Conservation (phyloP, 2,888 invertebrate species). For the Macrophya annulata region DNA sequence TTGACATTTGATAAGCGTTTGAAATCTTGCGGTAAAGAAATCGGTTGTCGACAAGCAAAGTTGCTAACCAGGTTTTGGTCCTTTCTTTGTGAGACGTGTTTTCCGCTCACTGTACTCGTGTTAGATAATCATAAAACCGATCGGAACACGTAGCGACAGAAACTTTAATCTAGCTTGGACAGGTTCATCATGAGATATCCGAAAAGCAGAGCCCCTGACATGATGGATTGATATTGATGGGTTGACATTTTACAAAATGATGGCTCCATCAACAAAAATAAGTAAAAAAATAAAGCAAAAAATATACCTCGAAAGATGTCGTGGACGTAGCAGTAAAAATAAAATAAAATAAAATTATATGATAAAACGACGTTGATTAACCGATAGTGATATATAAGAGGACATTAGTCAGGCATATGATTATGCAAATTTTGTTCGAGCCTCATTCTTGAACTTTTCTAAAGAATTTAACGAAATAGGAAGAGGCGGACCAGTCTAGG, state of each 20-base stretch:
- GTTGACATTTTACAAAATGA: slow-evolving; percentile 40
- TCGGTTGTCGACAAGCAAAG: slow-evolving; percentile 10
- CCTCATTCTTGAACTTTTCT: slow-evolving; percentile 8
- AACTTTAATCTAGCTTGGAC: slow-evolving; percentile 27
- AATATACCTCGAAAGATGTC: not conserved
- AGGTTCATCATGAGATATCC: slow-evolving; percentile 29
- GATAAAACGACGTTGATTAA: slow-evolving; percentile 22
- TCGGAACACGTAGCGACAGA: slow-evolving; percentile 14
- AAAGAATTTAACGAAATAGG: not conserved
- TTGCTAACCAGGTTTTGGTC: slow-evolving; percentile 20
- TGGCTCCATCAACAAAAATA: slow-evolving; percentile 9
- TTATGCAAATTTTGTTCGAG: slow-evolving; percentile 16
- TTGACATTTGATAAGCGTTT: slow-evolving; percentile 18
- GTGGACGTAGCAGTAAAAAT: not conserved
- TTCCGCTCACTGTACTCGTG: slow-evolving; percentile 24
- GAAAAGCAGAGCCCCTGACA: slow-evolving; percentile 35
- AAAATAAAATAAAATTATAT: not conserved
- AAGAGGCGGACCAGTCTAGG: not conserved
- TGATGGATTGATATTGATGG: slow-evolving; percentile 69
- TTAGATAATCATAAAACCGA: slow-evolving; percentile 32
- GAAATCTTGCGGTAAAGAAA: slow-evolving; percentile 15
- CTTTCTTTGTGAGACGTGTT: slow-evolving; percentile 4
- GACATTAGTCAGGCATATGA: slow-evolving; percentile 9
- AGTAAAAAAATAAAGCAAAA: not conserved
- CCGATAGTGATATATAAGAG: slow-evolving; percentile 12